Percentiles rank a stretch among this genome's conserved stretches.
Evolutionary conservation across 64 coral and sea anemone genomes (phyloP).

Genomic region (Trachythela sp.): DNA sequence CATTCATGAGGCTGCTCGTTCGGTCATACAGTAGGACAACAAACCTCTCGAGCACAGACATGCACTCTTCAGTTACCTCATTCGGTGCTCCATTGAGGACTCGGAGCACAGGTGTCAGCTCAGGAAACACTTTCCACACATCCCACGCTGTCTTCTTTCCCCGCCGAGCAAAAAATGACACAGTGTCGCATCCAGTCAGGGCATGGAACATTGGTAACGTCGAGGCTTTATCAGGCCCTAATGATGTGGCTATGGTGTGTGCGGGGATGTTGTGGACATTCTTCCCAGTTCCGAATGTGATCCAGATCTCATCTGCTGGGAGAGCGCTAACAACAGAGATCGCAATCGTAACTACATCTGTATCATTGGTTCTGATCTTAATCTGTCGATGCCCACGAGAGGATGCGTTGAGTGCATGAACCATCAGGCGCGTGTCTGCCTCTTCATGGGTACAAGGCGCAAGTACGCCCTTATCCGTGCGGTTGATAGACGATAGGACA

Average conservation of each 20-base stretch:
- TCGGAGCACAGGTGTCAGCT: slow-evolving; percentile 20
- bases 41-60: slow-evolving; percentile 27
- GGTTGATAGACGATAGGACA: not conserved
- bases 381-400: not conserved
- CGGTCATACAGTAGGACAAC: slow-evolving; percentile 31
- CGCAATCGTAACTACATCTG: slow-evolving; percentile 22
- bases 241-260: slow-evolving; percentile 22
- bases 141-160: slow-evolving; percentile 53
- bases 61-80: not conserved
- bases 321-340: slow-evolving; percentile 28
- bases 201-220: slow-evolving; percentile 46
- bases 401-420: slow-evolving; percentile 26
- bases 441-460: slow-evolving; percentile 38
- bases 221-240: slow-evolving; percentile 32
- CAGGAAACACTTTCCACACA: slow-evolving; percentile 39
- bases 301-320: not conserved
- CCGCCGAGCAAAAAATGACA: slow-evolving; percentile 43
- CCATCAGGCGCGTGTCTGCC: slow-evolving; percentile 26
- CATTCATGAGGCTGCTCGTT: slow-evolving; percentile 37
- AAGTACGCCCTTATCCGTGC: slow-evolving; percentile 10
- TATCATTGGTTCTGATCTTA: slow-evolving; percentile 27
- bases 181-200: slow-evolving; percentile 48
- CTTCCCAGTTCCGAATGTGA: slow-evolving; percentile 6
- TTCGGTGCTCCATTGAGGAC: not conserved
- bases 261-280: slow-evolving; percentile 19